These are phyloP conservation scores for Amphimallon solstitiale DNA, from an alignment of 2,888 invertebrate genomes.

Conservation along the genomic window DNA sequence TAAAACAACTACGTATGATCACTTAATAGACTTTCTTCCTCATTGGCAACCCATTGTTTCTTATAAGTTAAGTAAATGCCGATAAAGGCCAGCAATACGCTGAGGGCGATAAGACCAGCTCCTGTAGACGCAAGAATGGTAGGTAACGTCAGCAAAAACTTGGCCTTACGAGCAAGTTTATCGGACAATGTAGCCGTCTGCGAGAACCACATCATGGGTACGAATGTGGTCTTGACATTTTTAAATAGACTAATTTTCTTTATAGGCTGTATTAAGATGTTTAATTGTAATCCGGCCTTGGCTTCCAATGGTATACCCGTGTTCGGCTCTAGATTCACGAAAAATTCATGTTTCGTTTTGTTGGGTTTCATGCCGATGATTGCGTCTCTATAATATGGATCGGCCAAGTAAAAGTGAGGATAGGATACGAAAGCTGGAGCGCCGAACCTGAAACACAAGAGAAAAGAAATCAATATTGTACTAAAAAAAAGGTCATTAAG, in stretches of 20 bases:
- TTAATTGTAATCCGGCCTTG: conserved; percentile 81
- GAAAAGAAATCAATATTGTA: not conserved
- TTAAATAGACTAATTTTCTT: conserved; percentile 68
- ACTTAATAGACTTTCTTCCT: conserved; percentile 58
- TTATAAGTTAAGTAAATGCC: conserved; percentile 57
- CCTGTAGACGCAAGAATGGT: conserved; percentile 67
- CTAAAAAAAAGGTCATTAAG: not conserved
- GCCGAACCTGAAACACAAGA: conserved; percentile 68
- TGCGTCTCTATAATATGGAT: conserved; percentile 70
- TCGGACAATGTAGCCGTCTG: conserved; percentile 72
- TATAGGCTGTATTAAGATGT: conserved; percentile 69
- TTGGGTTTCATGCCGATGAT: conserved; percentile 76
- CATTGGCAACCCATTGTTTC: conserved; percentile 55
- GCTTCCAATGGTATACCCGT: conserved; percentile 83
- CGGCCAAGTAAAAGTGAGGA: conserved; percentile 84
- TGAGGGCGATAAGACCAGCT: conserved; percentile 66
- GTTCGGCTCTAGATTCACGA: conserved; percentile 75
- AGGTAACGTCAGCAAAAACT: conserved; percentile 67
- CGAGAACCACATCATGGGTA: conserved; percentile 83
- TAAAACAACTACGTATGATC: conserved; percentile 23
- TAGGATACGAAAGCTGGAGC: conserved; percentile 86
- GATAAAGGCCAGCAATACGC: conserved; percentile 59
- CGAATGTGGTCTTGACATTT: conserved; percentile 67
- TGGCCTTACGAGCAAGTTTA: conserved; percentile 68
- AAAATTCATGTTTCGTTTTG: conserved; percentile 72